Base-by-base conservation (phyloP, 2,113 vertebrate species). In the Macquaria ambigua region DNA sequence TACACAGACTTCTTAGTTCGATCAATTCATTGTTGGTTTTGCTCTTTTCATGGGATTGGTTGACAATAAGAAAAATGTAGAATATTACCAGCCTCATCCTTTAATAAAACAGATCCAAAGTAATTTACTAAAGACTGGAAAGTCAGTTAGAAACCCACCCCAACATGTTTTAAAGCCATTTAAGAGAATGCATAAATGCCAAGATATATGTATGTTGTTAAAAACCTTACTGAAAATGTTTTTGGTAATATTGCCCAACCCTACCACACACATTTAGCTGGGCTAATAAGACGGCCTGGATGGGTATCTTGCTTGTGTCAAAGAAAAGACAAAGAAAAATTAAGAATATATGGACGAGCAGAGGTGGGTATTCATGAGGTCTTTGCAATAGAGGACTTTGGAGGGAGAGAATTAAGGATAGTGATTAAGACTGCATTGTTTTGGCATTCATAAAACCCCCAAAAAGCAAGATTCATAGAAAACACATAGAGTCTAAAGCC, bases 401-500 rank as follows among this genome's bases (percentile, higher is more conserved):
- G 8, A 67, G 34, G n/a, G n/a, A 74, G 37, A 46, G 4, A 48
- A 48, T 67, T 39, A 25, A 23, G 41, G 14, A 48, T 16, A 7
- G 12, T 37, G 11, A 50, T 66, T 14, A 23, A 59, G n/a, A 52
- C 11, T 48, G 41, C 28, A 63, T 53, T 48, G 28, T 68, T 68
- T 20, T 56, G 52, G 14, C 10, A 71, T 25, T 70, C 16, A 28
- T 37, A 61, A 50, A 50, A 12, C 20, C 18, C 0, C 2, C 14
- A 8, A 25, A 34, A 78, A 41, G 20, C 12, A 28, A 61, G 6
- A 69, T 3, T 52, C 15, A 28, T 10, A 78, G 62, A 53, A 69
- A 63, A 79, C 9, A 50, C 25, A 66, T 18, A 68, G 6, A 77
- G 59, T 53, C 58, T 55, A 16, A 83, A 86, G 71, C 68, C 67